A percentile compares a stretch with the other conserved stretches of the same genome.
Conservation (phyloP, 2,113 vertebrate species). For the Salvelinus namaycush region DNA sequence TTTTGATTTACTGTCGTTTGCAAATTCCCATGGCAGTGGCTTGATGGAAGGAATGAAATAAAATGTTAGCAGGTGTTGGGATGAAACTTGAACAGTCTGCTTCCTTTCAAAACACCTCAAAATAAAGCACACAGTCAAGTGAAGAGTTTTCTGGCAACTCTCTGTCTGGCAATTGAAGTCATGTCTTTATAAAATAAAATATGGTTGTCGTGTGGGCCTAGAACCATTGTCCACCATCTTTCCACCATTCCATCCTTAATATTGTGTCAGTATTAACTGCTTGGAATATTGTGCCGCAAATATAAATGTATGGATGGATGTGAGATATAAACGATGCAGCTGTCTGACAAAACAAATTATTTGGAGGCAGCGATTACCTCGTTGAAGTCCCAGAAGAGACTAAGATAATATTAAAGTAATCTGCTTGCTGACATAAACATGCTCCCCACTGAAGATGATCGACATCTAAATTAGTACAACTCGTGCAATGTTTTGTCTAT, state of each 20-base stretch:
- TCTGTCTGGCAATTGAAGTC: too few relatives aligned
- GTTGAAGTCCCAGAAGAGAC: conserved; percentile 41
- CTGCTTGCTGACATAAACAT: conserved; percentile 52
- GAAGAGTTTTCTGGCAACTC: too few relatives aligned
- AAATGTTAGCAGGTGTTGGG: not conserved
- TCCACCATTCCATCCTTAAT: too few relatives aligned
- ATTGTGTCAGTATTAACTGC: not conserved
- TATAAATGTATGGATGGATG: conserved; percentile 50
- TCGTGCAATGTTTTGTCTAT: conserved; percentile 31
- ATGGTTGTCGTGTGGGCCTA: too few relatives aligned
- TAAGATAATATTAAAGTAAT: conserved; percentile 64
- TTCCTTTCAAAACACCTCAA: too few relatives aligned
- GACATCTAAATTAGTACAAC: conserved; percentile 69
- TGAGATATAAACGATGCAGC: conserved; percentile 45
- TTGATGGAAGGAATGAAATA: not conserved
- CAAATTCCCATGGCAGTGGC: conserved; percentile 5
- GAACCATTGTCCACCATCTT: conserved; percentile 40
- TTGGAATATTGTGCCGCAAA: conserved; percentile 9
- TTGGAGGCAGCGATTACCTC: conserved; percentile 53
- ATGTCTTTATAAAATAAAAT: too few relatives aligned
- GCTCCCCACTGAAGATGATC: conserved; percentile 49
- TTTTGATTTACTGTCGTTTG: conserved; percentile 16
- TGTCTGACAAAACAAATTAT: conserved; percentile 70
- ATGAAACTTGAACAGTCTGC: too few relatives aligned
- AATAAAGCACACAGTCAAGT: too few relatives aligned